Evolutionary conservation across 2,113 vertebrate genomes (phyloP).

Genomic region (Chloropsis cyanopogon): DNA sequence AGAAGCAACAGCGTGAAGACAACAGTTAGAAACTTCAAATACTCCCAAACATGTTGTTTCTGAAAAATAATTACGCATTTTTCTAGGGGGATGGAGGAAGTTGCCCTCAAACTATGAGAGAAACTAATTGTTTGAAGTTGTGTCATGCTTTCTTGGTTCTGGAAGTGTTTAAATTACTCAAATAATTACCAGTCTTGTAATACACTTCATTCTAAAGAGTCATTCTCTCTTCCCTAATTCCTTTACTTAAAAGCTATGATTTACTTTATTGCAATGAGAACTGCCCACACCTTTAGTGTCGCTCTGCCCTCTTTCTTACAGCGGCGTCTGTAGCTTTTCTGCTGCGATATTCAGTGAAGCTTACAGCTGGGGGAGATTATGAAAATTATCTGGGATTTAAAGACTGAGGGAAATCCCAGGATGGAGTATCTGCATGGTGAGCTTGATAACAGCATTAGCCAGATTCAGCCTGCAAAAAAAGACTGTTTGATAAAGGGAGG

Average conservation of each 20-base stretch:
- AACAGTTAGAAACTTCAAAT: not conserved
- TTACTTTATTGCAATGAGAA: not conserved
- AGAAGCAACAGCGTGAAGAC: not conserved
- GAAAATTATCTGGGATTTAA: not conserved
- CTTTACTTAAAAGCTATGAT: not conserved
- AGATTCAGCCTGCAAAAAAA: not conserved
- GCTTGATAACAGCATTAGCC: not conserved
- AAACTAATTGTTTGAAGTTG: not conserved
- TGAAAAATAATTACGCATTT: not conserved
- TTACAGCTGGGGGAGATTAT: not conserved
- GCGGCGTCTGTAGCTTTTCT: not conserved
- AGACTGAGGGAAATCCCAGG: not conserved
- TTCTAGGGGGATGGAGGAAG: not conserved
- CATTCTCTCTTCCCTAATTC: not conserved
- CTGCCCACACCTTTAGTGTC: not conserved
- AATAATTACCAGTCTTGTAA: not conserved
- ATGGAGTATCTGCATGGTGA: not conserved
- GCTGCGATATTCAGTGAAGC: not conserved
- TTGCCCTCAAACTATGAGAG: not conserved
- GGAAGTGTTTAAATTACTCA: not conserved
- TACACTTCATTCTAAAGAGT: not conserved
- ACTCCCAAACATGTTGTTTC: not conserved
- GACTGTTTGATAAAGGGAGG: not conserved
- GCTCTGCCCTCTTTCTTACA: not conserved
- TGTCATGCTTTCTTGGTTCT: not conserved